Percentiles rank a stretch among this genome's conserved stretches.
These are phyloP conservation scores for Alcis repandata DNA, from an alignment of 2,888 invertebrate genomes.

Conservation along the genomic window DNA sequence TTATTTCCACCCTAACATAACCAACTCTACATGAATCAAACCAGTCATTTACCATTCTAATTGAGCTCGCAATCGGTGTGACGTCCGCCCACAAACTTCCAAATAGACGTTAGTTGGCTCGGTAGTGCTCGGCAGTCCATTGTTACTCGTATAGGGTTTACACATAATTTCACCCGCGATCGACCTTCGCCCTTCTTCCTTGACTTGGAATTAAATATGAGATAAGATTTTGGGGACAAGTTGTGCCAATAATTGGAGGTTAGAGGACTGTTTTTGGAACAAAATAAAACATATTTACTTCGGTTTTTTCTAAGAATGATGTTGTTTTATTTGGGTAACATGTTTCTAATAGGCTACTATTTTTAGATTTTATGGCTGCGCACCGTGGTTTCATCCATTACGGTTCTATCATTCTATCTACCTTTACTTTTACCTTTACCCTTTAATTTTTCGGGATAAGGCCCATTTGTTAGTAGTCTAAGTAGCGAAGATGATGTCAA, in stretches of 20 bases:
- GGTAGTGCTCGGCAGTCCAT: constrained; percentile 47
- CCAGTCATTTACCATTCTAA: background rate
- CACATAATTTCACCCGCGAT: constrained; percentile 50
- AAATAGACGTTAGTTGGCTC: constrained; percentile 48
- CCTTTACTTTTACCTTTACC: no score
- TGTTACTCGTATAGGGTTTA: constrained; percentile 57
- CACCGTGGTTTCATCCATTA: no score
- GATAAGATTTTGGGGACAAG: constrained; percentile 19
- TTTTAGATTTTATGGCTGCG: no score
- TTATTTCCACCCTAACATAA: no score
- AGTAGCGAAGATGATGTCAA: no score
- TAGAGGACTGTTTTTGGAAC: background rate
- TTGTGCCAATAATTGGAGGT: constrained; percentile 14
- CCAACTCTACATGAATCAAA: no score
- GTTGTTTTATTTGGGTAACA: constrained; percentile 1
- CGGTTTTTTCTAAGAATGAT: background rate
- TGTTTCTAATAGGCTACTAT: background rate
- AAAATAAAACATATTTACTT: background rate
- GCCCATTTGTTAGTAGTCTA: no score
- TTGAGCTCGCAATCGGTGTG: constrained; percentile 32
- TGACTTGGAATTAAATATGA: constrained; percentile 39
- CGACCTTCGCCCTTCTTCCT: constrained; percentile 27
- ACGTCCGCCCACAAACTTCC: constrained; percentile 42
- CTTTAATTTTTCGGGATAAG: no score
- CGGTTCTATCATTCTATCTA: no score